Conservation (phyloP, 2,888 invertebrate species). For the Carcina quercana region DNA sequence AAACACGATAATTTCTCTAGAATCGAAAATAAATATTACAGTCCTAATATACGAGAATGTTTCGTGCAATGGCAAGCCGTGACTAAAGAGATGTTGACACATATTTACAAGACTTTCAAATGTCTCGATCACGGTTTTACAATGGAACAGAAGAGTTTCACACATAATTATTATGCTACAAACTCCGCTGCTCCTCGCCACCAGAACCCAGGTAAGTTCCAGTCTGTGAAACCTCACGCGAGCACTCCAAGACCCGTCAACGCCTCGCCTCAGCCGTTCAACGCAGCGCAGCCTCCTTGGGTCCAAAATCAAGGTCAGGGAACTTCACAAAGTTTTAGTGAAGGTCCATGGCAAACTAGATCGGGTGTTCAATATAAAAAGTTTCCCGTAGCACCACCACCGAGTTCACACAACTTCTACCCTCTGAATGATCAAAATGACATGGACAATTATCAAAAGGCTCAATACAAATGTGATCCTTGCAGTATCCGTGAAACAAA, state of each 20-base stretch:
- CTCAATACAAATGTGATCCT: slow-evolving; percentile 57
- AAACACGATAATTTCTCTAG: slow-evolving; percentile 76
- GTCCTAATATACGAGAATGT: slow-evolving; percentile 71
- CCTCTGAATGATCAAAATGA: slow-evolving; percentile 55
- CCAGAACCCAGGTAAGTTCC: slow-evolving; percentile 61
- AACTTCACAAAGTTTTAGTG: slow-evolving; percentile 45
- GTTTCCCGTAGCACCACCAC: slow-evolving; percentile 52
- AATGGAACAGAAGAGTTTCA: slow-evolving; percentile 69
- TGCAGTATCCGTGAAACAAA: slow-evolving; percentile 57
- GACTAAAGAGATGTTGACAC: slow-evolving; percentile 74
- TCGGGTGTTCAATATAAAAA: slow-evolving; percentile 55
- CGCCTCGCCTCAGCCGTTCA: slow-evolving; percentile 55
- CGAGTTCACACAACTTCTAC: slow-evolving; percentile 54
- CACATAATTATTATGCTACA: slow-evolving; percentile 64
- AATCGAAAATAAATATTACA: slow-evolving; percentile 75
- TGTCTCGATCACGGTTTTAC: slow-evolving; percentile 72
- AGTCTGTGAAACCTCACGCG: slow-evolving; percentile 45
- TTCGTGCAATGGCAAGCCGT: slow-evolving; percentile 77
- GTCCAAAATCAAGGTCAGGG: slow-evolving; percentile 50
- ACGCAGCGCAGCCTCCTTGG: slow-evolving; percentile 61
- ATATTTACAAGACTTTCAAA: slow-evolving; percentile 76
- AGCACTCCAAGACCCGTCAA: slow-evolving; percentile 53
- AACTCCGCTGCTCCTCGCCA: slow-evolving; percentile 60
- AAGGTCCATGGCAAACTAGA: slow-evolving; percentile 58
- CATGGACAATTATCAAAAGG: slow-evolving; percentile 50